Conservation (phyloP, 1,140 invertebrate genomes). For the Micrasema longulum region DNA sequence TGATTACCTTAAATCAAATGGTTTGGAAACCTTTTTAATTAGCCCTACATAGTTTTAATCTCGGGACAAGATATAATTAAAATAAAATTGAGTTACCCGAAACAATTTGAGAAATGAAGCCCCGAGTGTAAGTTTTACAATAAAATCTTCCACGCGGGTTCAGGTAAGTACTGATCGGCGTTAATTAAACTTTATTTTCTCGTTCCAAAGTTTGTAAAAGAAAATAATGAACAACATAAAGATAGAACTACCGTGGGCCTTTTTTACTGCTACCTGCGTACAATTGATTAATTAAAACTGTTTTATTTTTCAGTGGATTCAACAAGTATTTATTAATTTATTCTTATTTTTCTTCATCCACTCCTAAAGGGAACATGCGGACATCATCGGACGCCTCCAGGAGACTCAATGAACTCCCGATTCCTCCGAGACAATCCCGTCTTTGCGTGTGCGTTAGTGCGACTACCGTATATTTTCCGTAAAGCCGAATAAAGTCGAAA, state of each 20-base stretch:
- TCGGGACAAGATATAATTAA: constrained; percentile 15
- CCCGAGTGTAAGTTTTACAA: background rate
- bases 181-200: constrained; percentile 9
- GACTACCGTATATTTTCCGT: too few relatives aligned
- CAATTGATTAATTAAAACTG: too few relatives aligned
- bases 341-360: too few relatives aligned
- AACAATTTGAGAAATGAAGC: constrained; percentile 9
- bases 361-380: too few relatives aligned
- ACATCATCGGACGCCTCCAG: too few relatives aligned
- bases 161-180: background rate
- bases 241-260: background rate
- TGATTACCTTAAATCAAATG: constrained; percentile 6
- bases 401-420: too few relatives aligned
- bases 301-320: too few relatives aligned
- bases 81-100: constrained; percentile 9
- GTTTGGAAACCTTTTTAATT: background rate
- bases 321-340: too few relatives aligned
- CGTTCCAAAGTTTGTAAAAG: background rate
- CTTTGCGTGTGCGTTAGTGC: too few relatives aligned
- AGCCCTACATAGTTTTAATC: constrained; percentile 9
- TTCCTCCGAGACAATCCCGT: too few relatives aligned
- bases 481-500: too few relatives aligned
- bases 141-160: background rate
- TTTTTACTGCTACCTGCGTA: constrained; percentile 24
- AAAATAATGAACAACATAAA: constrained; percentile 24